phyloP scores from a whole-genome alignment of 35 echinoderm and acorn worm genomes.

The Apostichopus californicus region DNA sequence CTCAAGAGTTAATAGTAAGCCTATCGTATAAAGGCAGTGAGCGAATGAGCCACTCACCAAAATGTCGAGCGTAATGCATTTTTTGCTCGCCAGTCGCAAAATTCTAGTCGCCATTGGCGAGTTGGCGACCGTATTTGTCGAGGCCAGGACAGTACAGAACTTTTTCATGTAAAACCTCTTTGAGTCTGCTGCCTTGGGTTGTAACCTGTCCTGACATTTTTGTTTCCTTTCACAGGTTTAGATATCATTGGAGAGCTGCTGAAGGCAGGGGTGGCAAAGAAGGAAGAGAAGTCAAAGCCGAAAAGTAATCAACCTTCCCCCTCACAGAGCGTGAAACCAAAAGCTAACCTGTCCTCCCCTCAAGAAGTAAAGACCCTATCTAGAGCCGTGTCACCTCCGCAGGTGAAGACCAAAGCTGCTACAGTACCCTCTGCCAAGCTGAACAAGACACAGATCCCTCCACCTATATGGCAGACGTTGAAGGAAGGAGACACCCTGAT shows the following conservation, averaged over 20 bases:
- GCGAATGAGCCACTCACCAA: too few relatives aligned
- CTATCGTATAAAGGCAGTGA: too few relatives aligned
- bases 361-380: neutral
- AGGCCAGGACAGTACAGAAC: too few relatives aligned
- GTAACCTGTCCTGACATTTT: neutral
- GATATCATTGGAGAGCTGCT: constrained; percentile 6
- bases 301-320: neutral
- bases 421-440: neutral
- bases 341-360: neutral
- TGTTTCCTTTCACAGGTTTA: neutral
- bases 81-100: too few relatives aligned
- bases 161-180: too few relatives aligned
- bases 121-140: too few relatives aligned
- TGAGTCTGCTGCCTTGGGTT: too few relatives aligned
- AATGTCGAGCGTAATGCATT: too few relatives aligned
- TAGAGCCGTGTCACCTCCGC: neutral
- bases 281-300: neutral
- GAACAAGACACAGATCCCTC: neutral
- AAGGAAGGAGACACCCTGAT: neutral
- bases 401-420: neutral
- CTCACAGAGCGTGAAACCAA: neutral
- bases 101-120: too few relatives aligned
- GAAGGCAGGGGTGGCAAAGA: neutral
- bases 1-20: too few relatives aligned
- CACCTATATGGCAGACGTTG: neutral